Evolutionary conservation across 2,797 vertebrate genomes (phyloP), one percentile per base, ranked within the genome.

Genomic region (Salarias fasciatus): DNA sequence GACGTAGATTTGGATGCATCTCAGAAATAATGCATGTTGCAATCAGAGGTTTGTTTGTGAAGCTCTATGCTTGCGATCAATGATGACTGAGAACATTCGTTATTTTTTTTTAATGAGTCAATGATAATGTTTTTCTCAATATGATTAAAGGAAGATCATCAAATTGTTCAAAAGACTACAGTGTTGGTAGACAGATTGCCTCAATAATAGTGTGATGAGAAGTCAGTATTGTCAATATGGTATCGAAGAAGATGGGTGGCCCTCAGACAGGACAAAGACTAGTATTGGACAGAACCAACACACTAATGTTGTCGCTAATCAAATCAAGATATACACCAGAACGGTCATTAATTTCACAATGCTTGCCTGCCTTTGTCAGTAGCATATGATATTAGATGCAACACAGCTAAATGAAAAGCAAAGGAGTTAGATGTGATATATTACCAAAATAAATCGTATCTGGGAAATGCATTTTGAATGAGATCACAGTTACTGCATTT

Each of bases 401-500:
- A 93, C 92, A 93, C 91, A 75, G 77, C 84, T 82, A 93, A 93
- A 94, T 91, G 93, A 94, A 95, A 93, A 93, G 88, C 82, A 87
- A 84, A 90, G 82, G 87, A 93, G 88, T 86, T 88, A 89, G 86
- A 88, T 66, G 65, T 95, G 93, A 94, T 94, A 43, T 89, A 95
- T 94, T 88, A 85, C 86, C 49, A 69, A 91, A 91, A 94, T 94
- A 94, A 95, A 94, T 95, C 92, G 92, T 83, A 84, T 72, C 69
- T 80, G 63, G 63, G 83, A 93, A 89, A 90, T 64, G 83, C 64
- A 85, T 89, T 86, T 86, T 88, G 74, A 94, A 92, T 84, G 85
- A 94, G 89, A 91, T 90, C 86, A 91, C 83, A 91, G 88, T 92
- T 89, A 90, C 88, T 84, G 86, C 90, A 89, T 92, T 94, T 91